Evolutionary conservation across 2,113 vertebrate genomes (phyloP), one percentile per base, ranked within the genome.

Genomic region (Forbesichthys agassizii): DNA sequence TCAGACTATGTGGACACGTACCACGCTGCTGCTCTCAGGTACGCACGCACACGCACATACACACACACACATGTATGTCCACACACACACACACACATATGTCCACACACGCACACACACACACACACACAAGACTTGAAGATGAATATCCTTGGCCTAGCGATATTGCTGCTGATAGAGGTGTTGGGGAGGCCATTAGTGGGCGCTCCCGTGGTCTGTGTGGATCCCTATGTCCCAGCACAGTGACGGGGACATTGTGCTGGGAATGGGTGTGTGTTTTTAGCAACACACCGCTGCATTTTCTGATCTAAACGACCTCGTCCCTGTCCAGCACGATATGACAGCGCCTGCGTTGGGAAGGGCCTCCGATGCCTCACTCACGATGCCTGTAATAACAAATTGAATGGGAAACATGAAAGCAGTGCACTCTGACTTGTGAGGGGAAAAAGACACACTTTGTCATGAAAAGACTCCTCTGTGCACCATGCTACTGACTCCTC

Each of bases 1-100:
- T 99, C 98, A 0, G 98, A 99, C 85, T 99, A 98, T 0, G 96
- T 99, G 48, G 98, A 99, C 89, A 99, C 97, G 0, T 99, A 98
- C 84, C 98, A 99, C 1, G 97, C 98, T 81, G 96, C 96, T 91
- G 96, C 96, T 87, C 96, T 99, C 75, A 96, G 97, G 97, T 98
- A 75, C 90, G 64, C 48, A 68, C 66, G 70, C 36, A 46, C 10
- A 20, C n/a, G 7, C 57, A 59, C 55, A 74, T 47, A 63, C 0
- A 66, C n/a, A 51, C 64, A 61, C 51, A 60, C 33, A 56, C 18
- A n/a, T 0, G 42, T 14, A 51, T 14, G 11, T 14, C 6, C 9
- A 51, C 49, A 51, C 3, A 54, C 52, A 13, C 52, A 16, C 3
- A 54, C 52, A 13, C 52, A 16, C 1, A 2, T 1, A 20, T 20